phyloP scores from a whole-genome alignment of 2,888 invertebrate species.

The Athripsodes cinereus region DNA sequence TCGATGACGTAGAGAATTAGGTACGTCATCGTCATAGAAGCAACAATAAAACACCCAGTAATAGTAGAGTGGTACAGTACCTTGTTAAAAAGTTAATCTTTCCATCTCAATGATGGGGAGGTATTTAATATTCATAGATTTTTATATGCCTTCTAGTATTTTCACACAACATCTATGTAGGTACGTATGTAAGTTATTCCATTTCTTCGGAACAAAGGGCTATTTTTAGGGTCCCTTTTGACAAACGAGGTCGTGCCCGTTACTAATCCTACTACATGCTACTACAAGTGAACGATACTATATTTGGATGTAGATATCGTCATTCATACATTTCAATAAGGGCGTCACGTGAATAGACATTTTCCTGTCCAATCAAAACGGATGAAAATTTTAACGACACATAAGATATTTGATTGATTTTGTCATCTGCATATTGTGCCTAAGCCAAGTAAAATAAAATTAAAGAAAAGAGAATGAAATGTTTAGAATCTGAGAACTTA shows the following conservation, averaged over 20 bases:
- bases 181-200: neutral
- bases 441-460: no score
- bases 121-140: slow-evolving; percentile 16
- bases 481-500: no score
- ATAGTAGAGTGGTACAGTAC: neutral
- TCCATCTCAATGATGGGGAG: neutral
- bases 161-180: neutral
- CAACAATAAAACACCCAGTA: neutral
- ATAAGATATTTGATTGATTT: no score
- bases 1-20: no score
- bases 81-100: neutral
- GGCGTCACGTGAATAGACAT: no score
- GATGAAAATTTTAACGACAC: no score
- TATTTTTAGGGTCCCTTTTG: slow-evolving; percentile 20
- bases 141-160: neutral
- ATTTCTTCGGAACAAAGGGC: slow-evolving; percentile 11
- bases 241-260: slow-evolving; percentile 18
- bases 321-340: no score
- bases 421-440: no score
- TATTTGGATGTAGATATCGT: no score
- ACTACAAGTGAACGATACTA: slow-evolving; percentile 18
- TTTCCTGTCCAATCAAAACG: no score
- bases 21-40: no score
- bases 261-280: slow-evolving; percentile 24
- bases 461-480: no score